phyloP scores from a whole-genome alignment of 1,140 invertebrate species.

The Lineus longissimus region DNA sequence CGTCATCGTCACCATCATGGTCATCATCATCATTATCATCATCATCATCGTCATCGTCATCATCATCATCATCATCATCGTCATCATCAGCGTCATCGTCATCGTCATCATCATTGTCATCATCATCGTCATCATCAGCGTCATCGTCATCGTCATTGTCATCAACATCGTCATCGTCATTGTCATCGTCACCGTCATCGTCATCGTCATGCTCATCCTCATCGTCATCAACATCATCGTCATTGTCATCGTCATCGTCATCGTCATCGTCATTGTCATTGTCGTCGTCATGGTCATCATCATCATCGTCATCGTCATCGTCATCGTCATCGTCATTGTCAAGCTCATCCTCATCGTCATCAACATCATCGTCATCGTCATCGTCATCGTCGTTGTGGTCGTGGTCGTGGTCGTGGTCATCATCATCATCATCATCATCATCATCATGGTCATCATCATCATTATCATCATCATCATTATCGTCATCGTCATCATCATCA shows the following conservation, averaged over 20 bases:
- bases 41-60: slow-evolving; percentile 3
- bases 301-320: slow-evolving; percentile 1
- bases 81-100: neutral
- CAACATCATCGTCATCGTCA: neutral
- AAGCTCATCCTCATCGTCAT: no score
- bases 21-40: no score
- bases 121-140: neutral
- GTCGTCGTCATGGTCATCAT: neutral
- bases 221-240: neutral
- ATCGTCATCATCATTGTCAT: neutral
- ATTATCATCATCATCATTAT: slow-evolving; percentile 2
- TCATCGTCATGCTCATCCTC: neutral
- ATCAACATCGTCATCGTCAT: no score
- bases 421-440: slow-evolving; percentile 1
- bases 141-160: no score
- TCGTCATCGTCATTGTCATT: no score
- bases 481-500: slow-evolving; percentile 1
- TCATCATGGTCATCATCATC: neutral
- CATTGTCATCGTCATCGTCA: no score
- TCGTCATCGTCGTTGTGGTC: neutral
- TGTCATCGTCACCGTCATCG: neutral
- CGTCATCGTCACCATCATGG: no score
- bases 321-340: neutral
- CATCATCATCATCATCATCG: slow-evolving; percentile 3
- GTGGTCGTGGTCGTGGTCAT: neutral